These are phyloP conservation scores for Ameiurus melas DNA, from an alignment of 2,113 vertebrate species.

Conservation along the genomic window DNA sequence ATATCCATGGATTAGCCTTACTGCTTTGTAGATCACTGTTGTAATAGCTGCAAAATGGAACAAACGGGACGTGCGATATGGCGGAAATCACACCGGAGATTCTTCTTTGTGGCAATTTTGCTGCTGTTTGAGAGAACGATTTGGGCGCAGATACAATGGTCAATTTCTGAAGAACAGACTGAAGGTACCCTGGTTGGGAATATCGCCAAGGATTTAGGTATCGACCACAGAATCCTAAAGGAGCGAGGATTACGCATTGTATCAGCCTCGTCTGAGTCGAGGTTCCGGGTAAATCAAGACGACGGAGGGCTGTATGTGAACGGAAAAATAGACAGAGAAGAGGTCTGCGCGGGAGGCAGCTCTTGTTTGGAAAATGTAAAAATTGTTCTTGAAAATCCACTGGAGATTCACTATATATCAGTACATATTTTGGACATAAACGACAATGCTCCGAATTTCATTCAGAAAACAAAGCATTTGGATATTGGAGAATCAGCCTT, in stretches of 20 bases:
- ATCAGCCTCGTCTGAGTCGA: conserved; percentile 55
- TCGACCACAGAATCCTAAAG: conserved; percentile 58
- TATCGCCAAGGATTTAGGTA: conserved; percentile 71
- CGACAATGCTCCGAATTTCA: conserved; percentile 59
- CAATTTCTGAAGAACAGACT: conserved; percentile 67
- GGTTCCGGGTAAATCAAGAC: conserved; percentile 66
- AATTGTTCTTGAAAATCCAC: conserved; percentile 68
- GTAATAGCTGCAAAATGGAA: conserved; percentile 55
- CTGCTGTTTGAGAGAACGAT: conserved; percentile 42
- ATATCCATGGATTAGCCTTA: not conserved
- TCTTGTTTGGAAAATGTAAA: conserved; percentile 67
- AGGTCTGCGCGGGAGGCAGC: conserved; percentile 61
- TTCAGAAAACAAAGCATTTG: conserved; percentile 41
- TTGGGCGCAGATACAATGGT: conserved; percentile 64
- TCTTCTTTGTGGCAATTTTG: conserved; percentile 29
- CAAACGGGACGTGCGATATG: conserved; percentile 36
- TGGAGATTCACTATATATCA: conserved; percentile 68
- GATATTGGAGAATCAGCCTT: conserved; percentile 55
- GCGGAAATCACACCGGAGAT: conserved; percentile 5
- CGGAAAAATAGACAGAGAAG: conserved; percentile 70
- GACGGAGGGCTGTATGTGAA: conserved; percentile 64
- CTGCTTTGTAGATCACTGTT: not conserved
- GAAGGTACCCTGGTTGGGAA: conserved; percentile 60
- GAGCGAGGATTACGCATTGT: conserved; percentile 66
- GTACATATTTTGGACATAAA: conserved; percentile 72